phyloP scores from a whole-genome alignment of 2,797 vertebrate species.

The Clarias platycephalus region DNA sequence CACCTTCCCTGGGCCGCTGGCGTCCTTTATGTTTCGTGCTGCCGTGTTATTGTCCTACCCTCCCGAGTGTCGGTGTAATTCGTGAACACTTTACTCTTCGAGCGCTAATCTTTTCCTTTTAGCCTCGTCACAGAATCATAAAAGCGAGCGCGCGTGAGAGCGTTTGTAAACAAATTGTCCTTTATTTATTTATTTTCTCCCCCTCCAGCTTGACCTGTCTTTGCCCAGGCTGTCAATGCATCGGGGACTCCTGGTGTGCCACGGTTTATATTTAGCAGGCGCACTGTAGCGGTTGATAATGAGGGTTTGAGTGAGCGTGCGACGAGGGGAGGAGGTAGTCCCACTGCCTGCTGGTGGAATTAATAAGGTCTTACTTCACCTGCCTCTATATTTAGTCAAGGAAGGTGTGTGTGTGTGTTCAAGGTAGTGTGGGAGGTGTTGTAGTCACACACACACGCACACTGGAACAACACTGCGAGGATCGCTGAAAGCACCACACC shows the following conservation, averaged over 20 bases:
- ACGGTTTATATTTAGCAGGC: conserved; percentile 52
- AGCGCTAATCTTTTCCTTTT: background rate
- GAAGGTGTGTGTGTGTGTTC: conserved; percentile 46
- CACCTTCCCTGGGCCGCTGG: conserved; percentile 26
- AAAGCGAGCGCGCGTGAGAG: background rate
- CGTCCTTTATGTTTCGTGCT: background rate
- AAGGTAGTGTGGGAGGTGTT: conserved; percentile 9
- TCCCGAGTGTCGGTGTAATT: conserved; percentile 54
- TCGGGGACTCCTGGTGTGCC: conserved; percentile 36
- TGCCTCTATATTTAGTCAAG: conserved; percentile 61
- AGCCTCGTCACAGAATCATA: background rate
- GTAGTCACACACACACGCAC: background rate
- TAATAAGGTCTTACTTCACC: conserved; percentile 68
- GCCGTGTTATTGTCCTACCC: conserved; percentile 62
- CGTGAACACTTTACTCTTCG: background rate
- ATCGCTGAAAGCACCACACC: background rate
- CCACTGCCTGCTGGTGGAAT: conserved; percentile 65
- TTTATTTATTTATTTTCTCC: background rate
- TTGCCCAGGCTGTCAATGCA: conserved; percentile 1
- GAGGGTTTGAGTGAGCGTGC: conserved; percentile 27
- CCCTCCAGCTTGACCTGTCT: background rate
- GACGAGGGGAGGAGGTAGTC: conserved; percentile 55
- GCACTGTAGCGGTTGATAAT: conserved; percentile 43
- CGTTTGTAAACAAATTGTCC: background rate
- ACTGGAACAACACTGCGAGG: background rate